These are phyloP conservation scores for Morpho achilles DNA, from an alignment of 2,888 invertebrate species.

Conservation along the genomic window DNA sequence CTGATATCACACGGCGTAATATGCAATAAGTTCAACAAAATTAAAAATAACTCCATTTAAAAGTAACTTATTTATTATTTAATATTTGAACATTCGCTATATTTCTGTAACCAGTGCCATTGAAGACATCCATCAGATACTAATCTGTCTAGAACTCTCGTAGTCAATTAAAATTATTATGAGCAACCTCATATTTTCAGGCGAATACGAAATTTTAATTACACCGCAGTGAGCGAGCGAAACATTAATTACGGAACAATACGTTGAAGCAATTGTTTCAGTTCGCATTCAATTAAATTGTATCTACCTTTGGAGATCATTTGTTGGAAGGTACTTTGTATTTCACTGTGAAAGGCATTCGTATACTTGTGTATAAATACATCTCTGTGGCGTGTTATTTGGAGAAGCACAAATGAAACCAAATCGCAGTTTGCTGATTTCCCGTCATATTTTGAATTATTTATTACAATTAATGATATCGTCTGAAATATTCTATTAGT, in stretches of 20 bases:
- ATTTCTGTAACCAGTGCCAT: neutral
- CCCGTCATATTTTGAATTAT: neutral
- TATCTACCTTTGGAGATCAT: constrained; percentile 19
- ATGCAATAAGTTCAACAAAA: too few relatives aligned
- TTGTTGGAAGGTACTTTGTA: constrained; percentile 8
- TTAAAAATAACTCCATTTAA: too few relatives aligned
- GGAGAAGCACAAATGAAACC: neutral
- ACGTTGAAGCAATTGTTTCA: constrained; percentile 27
- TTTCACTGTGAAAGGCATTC: constrained; percentile 6
- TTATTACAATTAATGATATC: constrained; percentile 12
- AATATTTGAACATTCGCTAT: too few relatives aligned
- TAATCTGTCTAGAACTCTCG: constrained; percentile 5
- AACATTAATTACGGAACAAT: constrained; percentile 33
- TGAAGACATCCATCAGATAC: constrained; percentile 1
- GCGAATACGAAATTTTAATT: constrained; percentile 31
- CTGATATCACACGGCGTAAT: too few relatives aligned
- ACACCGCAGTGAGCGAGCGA: constrained; percentile 30
- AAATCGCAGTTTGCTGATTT: neutral
- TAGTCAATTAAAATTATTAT: constrained; percentile 14
- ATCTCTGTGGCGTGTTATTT: neutral
- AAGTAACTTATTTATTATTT: too few relatives aligned
- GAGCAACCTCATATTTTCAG: constrained; percentile 11
- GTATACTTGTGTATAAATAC: neutral
- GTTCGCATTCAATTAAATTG: constrained; percentile 29
- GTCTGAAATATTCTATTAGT: neutral